Conservation (phyloP, 2,797 vertebrate species). For the Hapalemur alaotrensis region DNA sequence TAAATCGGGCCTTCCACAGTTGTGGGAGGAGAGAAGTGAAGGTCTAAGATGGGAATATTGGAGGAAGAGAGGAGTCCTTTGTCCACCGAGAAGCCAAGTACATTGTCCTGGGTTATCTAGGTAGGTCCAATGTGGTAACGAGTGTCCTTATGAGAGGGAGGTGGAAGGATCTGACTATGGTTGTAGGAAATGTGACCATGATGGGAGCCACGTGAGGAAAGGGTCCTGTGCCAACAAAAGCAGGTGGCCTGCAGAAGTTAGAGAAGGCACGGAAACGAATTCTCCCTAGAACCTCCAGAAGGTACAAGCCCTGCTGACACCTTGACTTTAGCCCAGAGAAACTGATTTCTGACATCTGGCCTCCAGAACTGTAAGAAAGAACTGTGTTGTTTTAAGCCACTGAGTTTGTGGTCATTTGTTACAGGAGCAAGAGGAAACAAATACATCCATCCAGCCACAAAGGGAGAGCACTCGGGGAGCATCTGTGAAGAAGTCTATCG, state of each 20-base stretch:
- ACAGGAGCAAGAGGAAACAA: background rate
- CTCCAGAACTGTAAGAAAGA: background rate
- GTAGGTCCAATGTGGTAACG: background rate
- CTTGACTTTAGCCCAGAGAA: background rate
- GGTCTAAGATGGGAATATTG: background rate
- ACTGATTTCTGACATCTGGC: background rate
- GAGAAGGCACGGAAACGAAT: background rate
- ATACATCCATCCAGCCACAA: background rate
- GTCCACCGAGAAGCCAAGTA: background rate
- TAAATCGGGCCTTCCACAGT: background rate
- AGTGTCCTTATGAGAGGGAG: background rate
- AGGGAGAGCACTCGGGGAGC: background rate
- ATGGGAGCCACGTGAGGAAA: background rate
- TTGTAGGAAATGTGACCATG: background rate
- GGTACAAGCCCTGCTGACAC: background rate
- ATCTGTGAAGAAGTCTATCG: background rate
- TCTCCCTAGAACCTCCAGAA: background rate
- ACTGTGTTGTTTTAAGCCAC: background rate
- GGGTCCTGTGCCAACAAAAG: background rate
- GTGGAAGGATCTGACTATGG: background rate
- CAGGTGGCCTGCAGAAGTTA: background rate
- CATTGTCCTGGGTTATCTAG: background rate
- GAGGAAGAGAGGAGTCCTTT: background rate
- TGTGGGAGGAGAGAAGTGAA: background rate
- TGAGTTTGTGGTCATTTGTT: background rate